Conservation (phyloP, 1,140 invertebrate genomes). For the Heliconius himera region DNA sequence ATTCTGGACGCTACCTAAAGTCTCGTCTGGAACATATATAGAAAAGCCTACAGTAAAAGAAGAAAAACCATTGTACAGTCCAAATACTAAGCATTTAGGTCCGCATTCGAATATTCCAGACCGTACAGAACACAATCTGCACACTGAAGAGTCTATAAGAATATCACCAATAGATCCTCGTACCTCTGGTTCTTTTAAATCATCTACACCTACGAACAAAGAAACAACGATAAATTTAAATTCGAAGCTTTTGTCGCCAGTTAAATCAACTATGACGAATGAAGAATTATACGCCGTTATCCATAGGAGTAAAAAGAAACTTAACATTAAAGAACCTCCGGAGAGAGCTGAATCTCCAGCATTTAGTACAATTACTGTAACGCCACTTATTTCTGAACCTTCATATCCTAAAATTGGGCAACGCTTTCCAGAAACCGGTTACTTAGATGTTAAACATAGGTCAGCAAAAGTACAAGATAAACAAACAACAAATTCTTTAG, state of each 20-base stretch:
- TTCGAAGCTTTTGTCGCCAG: conserved; percentile 82
- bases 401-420: conserved; percentile 73
- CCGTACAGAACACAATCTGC: background rate
- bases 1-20: conserved; percentile 76
- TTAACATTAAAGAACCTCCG: conserved; percentile 85
- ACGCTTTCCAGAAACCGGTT: conserved; percentile 82
- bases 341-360: conserved; percentile 82
- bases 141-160: conserved; percentile 74
- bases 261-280: conserved; percentile 88
- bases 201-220: conserved; percentile 83
- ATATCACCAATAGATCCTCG: conserved; percentile 86
- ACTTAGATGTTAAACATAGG: conserved; percentile 80
- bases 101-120: conserved; percentile 21
- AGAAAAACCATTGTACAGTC: conserved; percentile 30
- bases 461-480: conserved; percentile 80
- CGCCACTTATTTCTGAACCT: conserved; percentile 79
- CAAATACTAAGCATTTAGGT: background rate
- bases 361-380: conserved; percentile 77
- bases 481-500: conserved; percentile 40
- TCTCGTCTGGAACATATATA: conserved; percentile 42
- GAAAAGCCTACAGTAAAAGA: conserved; percentile 27
- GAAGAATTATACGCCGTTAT: conserved; percentile 90
- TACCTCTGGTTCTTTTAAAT: conserved; percentile 77
- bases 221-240: conserved; percentile 67
- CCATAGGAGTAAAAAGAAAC: conserved; percentile 88